phyloP scores from a whole-genome alignment of 2,888 invertebrate genomes.

The Leistus spinibarbis region DNA sequence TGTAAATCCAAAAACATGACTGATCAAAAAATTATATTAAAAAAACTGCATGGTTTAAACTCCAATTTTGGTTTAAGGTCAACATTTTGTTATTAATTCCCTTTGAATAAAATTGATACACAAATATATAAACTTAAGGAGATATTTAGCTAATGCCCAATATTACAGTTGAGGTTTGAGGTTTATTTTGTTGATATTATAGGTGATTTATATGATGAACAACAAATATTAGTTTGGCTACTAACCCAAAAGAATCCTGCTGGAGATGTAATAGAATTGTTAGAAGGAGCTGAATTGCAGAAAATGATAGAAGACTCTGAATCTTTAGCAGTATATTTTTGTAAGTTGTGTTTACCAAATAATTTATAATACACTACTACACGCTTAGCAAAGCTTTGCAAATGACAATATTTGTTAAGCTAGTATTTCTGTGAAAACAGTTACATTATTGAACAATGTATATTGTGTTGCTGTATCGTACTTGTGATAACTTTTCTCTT shows the following conservation, averaged over 20 bases:
- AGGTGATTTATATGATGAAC: slow-evolving; percentile 87
- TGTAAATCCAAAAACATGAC: too few relatives aligned
- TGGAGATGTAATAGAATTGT: slow-evolving; percentile 87
- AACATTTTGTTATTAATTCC: too few relatives aligned
- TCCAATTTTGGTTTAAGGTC: too few relatives aligned
- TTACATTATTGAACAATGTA: not conserved
- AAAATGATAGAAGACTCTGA: slow-evolving; percentile 79
- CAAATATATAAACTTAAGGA: too few relatives aligned
- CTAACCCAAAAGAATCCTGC: slow-evolving; percentile 90
- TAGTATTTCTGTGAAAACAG: not conserved
- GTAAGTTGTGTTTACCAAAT: slow-evolving; percentile 69
- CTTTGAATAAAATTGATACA: too few relatives aligned
- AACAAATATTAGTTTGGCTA: slow-evolving; percentile 88
- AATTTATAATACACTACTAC: slow-evolving; percentile 14
- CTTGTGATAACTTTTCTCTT: not conserved
- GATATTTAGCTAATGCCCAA: too few relatives aligned
- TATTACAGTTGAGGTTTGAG: too few relatives aligned
- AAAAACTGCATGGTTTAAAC: too few relatives aligned
- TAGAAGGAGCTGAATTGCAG: slow-evolving; percentile 79
- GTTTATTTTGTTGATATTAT: too few relatives aligned
- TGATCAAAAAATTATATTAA: too few relatives aligned
- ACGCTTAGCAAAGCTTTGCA: slow-evolving; percentile 31
- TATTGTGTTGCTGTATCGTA: not conserved
- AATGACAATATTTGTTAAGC: slow-evolving; percentile 13
- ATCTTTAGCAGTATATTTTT: slow-evolving; percentile 89